These are phyloP conservation scores for Simalia tracyae DNA, from an alignment of 2,797 vertebrate genomes.

Conservation along the genomic window DNA sequence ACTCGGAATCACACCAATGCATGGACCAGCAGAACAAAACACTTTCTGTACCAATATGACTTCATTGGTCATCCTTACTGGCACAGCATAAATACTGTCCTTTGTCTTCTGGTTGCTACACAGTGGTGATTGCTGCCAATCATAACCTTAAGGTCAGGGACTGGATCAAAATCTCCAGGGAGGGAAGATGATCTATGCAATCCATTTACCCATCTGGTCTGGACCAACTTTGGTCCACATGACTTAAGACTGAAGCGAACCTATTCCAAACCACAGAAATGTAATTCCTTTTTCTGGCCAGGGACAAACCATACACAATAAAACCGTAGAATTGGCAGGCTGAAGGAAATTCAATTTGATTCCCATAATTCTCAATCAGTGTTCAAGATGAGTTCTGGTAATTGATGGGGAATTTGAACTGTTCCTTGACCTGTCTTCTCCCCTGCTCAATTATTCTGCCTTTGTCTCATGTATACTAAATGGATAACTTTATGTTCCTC, in stretches of 20 bases:
- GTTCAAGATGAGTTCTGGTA: not conserved
- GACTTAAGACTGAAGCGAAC: not conserved
- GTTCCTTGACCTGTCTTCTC: not conserved
- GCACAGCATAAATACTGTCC: constrained; percentile 13
- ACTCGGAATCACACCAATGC: not conserved
- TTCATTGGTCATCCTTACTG: constrained; percentile 28
- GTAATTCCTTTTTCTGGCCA: not conserved
- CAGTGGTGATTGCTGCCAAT: constrained; percentile 1
- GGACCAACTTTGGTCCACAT: not conserved
- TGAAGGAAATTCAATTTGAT: not conserved
- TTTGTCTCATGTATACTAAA: not conserved
- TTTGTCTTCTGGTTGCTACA: constrained; percentile 22
- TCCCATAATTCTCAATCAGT: constrained; percentile 1
- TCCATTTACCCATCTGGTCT: not conserved
- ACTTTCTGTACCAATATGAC: constrained; percentile 28
- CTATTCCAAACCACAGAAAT: constrained; percentile 3
- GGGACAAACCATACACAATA: not conserved
- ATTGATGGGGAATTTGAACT: not conserved
- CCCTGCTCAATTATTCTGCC: not conserved
- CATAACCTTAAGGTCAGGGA: not conserved
- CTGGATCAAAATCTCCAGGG: constrained; percentile 13
- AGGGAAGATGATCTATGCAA: not conserved
- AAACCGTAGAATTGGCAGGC: not conserved
- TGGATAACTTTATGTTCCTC: not conserved
- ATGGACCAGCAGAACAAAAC: constrained; percentile 16